phyloP scores from a whole-genome alignment of 2,797 vertebrate species.

The Crax fasciolata region DNA sequence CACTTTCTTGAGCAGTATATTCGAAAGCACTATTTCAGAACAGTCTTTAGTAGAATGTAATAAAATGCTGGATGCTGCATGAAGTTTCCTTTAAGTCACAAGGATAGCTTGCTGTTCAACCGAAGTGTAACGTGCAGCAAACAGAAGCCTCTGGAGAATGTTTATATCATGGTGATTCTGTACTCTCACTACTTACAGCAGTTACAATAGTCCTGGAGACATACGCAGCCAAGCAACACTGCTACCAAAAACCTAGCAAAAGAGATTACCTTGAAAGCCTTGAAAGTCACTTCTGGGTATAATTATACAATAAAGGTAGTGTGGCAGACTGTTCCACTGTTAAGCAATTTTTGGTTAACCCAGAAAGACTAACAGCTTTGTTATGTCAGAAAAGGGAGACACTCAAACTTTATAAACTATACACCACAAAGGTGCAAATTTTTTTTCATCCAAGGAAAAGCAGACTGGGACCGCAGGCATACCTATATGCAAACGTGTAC shows the following conservation, averaged over 20 bases:
- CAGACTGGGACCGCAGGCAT: neutral
- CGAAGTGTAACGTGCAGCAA: neutral
- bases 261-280: neutral
- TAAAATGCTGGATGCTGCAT: neutral
- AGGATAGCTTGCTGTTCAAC: neutral
- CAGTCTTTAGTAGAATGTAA: neutral
- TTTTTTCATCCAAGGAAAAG: neutral
- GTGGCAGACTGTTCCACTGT: neutral
- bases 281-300: neutral
- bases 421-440: neutral
- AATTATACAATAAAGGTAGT: neutral
- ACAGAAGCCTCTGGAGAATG: neutral
- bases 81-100: conserved; percentile 27
- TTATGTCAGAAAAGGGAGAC: neutral
- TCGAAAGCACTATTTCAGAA: conserved; percentile 34
- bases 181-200: neutral
- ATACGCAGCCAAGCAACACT: neutral
- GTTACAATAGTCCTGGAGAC: neutral
- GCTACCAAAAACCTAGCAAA: neutral
- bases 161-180: neutral
- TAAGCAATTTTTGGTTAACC: neutral
- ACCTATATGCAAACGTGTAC: neutral
- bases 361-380: neutral
- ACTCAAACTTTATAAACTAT: neutral
- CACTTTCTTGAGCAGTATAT: conserved; percentile 2